Base-by-base conservation (phyloP, 2,113 vertebrate genomes). In the Sceloporus tristichus region DNA sequence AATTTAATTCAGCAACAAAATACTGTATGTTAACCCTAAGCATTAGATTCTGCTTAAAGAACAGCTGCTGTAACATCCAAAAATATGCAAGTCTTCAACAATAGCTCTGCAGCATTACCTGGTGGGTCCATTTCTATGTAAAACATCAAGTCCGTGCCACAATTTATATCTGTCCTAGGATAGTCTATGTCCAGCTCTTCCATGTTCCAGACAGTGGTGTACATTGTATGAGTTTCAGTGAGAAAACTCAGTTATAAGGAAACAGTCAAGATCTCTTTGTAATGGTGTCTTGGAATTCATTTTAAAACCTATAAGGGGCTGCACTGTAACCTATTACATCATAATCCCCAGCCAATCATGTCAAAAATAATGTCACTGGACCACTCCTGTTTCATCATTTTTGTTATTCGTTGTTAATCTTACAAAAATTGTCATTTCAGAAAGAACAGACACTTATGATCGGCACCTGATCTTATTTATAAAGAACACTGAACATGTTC, bases 291-390 rank as follows among this genome's bases (percentile, higher is more conserved):
- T 96, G 97, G 97, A 97, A 97, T 95, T 97, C 92, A 98, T 97
- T 97, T 98, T 96, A 97, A 98, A 97, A 97, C 94, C 97, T 97
- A 97, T 96, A 97, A 97, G 97, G 95, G 95, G 97, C 96, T 98
- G 97, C 98, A 97, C 98, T 98, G 98, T 98, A 98, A 98, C 97
- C 96, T 97, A 97, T 99, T 98, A 98, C 98, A 98, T 99, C 98
- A 99, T 98, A 98, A 96, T 97, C 96, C 97, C 96, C 97, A 98
- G 97, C 98, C 99, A 99, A 99, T 99, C 97, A 97, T 96, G 96
- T 93, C 96, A 97, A 97, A 88, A 96, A 97, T 96, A 98, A 96
- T 97, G 97, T 97, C 98, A 97, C 96, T 97, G 97, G 97, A 97
- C 97, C 97, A 96, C 97, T 98, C 97, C 97, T 97, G 98, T 94